Conservation (phyloP, 1,140 invertebrate species). For the Apis florea region DNA sequence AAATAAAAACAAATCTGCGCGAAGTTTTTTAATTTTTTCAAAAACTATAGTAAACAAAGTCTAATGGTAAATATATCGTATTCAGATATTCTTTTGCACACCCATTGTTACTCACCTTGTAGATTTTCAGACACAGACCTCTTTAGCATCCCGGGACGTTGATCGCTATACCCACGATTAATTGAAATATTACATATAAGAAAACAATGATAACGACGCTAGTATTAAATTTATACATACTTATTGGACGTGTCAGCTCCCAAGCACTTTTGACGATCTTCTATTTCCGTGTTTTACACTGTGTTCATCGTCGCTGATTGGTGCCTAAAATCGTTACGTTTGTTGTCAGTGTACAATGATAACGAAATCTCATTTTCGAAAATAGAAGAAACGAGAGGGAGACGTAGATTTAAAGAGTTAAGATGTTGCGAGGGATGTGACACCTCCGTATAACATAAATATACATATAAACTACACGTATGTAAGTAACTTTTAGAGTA, state of each 20-base stretch:
- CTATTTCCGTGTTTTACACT: slow-evolving; percentile 48
- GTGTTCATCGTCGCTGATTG: slow-evolving; percentile 62
- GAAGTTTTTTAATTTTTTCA: slow-evolving; percentile 9
- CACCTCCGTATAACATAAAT: slow-evolving; percentile 67
- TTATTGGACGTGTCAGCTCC: slow-evolving; percentile 71
- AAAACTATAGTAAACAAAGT: slow-evolving; percentile 17
- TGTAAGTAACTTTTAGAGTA: slow-evolving; percentile 79
- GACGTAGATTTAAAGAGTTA: slow-evolving; percentile 15
- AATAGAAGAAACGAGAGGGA: slow-evolving; percentile 39
- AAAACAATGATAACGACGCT: slow-evolving; percentile 63
- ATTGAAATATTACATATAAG: slow-evolving; percentile 63
- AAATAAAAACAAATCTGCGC: slow-evolving; percentile 1
- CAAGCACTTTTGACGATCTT: slow-evolving; percentile 63
- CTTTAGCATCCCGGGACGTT: slow-evolving; percentile 71
- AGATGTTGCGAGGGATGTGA: slow-evolving; percentile 61
- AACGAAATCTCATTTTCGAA: slow-evolving; percentile 32
- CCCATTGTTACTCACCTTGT: slow-evolving; percentile 52
- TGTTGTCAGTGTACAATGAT: slow-evolving; percentile 43
- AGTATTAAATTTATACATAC: slow-evolving; percentile 74
- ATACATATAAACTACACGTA: slow-evolving; percentile 72
- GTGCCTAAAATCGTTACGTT: slow-evolving; percentile 60
- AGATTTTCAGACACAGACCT: slow-evolving; percentile 65
- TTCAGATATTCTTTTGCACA: slow-evolving; percentile 43
- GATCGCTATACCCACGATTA: slow-evolving; percentile 70
- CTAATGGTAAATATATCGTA: background rate